Evolutionary conservation across 2,888 invertebrate genomes (phyloP).

Genomic region (Watsonalla cultraria): DNA sequence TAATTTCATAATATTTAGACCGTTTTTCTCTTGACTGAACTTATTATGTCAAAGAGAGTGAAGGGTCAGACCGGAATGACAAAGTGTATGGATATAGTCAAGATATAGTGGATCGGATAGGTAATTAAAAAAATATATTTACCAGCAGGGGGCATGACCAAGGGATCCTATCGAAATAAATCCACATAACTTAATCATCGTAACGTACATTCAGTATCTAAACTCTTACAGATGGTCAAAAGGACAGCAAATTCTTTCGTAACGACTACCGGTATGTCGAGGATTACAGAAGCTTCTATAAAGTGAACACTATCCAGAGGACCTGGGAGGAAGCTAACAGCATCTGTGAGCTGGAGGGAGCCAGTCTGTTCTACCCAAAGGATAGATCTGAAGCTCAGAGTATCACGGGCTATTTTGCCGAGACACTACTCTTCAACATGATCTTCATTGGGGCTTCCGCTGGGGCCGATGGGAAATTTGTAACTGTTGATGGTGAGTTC

Average conservation of each 20-base stretch:
- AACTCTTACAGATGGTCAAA: constrained; percentile 5
- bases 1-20: too few species aligned
- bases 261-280: constrained; percentile 20
- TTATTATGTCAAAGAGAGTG: too few species aligned
- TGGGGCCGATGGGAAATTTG: not conserved
- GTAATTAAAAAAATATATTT: too few species aligned
- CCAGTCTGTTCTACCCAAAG: constrained; percentile 18
- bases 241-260: constrained; percentile 12
- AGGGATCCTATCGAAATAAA: not conserved
- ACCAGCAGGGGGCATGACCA: too few species aligned
- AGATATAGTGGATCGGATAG: not conserved
- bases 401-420: constrained; percentile 10
- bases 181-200: too few species aligned
- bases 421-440: constrained; percentile 15
- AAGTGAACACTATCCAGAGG: constrained; percentile 16
- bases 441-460: not conserved
- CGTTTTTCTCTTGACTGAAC: too few species aligned
- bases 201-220: too few species aligned
- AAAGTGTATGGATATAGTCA: too few species aligned
- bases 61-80: too few species aligned
- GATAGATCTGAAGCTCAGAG: constrained; percentile 13
- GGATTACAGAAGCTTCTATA: constrained; percentile 16
- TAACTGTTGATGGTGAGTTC: constrained; percentile 19
- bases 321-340: constrained; percentile 10
- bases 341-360: constrained; percentile 15